Evolutionary conservation across 2,113 vertebrate genomes (phyloP), one percentile per base, ranked within the genome.

Genomic region (Emydura subglobosa): DNA sequence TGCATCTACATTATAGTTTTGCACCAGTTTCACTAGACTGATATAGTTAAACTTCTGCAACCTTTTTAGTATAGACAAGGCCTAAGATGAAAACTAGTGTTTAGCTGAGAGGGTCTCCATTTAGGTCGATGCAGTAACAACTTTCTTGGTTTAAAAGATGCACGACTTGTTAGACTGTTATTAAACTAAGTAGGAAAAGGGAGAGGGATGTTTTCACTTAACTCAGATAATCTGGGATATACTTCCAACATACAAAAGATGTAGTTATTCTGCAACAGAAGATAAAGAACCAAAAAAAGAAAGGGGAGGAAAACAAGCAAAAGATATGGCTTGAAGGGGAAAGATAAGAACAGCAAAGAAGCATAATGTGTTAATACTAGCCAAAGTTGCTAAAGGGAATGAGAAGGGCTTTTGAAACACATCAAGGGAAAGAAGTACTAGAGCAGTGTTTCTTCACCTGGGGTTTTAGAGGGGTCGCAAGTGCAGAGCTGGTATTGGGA

Each of bases 391-490:
- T 61, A 94, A 96, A 81, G 80, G 82, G 42, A 83, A 53, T 0
- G 1, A 85, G 39, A 85, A 91, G 29, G 44, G 27, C 42, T 92
- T 96, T 91, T 93, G 81, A 95, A 91, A 89, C 51, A 16, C 79
- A 55, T 79, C 84, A 92, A 94, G 44, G n/a, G 12, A 91, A 92
- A 93, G 31, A 94, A 87, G 24, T 85, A 59, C 82, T 91, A 93
- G 54, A 88, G 85, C n/a, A n/a, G n/a, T n/a, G n/a, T n/a, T n/a
- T n/a, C n/a, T n/a, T n/a, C n/a, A n/a, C n/a, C n/a, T n/a, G n/a
- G n/a, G n/a, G n/a, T n/a, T n/a, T n/a, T n/a, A n/a, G n/a, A n/a
- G n/a, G n/a, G n/a, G n/a, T n/a, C n/a, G n/a, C n/a, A n/a, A n/a
- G n/a, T n/a, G n/a, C n/a, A n/a, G n/a, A n/a, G n/a, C n/a, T n/a